Conservation (phyloP, 2,888 invertebrate genomes). For the Scrobipalpa atriplicella region DNA sequence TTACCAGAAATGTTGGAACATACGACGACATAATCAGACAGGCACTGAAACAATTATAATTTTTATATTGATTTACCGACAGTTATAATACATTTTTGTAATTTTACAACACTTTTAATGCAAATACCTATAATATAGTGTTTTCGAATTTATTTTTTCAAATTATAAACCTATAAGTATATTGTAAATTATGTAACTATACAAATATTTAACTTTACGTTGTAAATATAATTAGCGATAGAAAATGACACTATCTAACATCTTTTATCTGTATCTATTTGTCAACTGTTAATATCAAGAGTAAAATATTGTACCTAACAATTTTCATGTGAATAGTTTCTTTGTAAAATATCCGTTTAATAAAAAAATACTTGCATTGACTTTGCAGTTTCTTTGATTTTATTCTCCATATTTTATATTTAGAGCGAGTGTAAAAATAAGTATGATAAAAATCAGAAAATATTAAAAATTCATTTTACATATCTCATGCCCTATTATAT, state of each 20-base stretch:
- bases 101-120: slow-evolving; percentile 19
- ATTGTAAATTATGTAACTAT: slow-evolving; percentile 57
- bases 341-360: slow-evolving; percentile 76
- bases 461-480: no score
- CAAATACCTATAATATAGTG: slow-evolving; percentile 44
- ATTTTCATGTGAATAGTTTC: slow-evolving; percentile 78
- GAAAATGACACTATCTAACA: slow-evolving; percentile 69
- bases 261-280: slow-evolving; percentile 73
- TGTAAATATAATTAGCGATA: no score
- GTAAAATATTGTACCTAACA: slow-evolving; percentile 56
- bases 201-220: slow-evolving; percentile 50
- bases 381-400: neutral
- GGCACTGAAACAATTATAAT: neutral
- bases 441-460: no score
- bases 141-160: slow-evolving; percentile 55
- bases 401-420: neutral
- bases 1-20: slow-evolving; percentile 79
- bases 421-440: no score
- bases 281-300: slow-evolving; percentile 75
- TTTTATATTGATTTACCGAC: slow-evolving; percentile 8
- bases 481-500: no score
- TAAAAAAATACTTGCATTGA: slow-evolving; percentile 54
- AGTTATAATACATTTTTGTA: neutral
- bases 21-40: slow-evolving; percentile 60
- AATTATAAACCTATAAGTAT: slow-evolving; percentile 37